Base-by-base conservation (phyloP, 2,888 invertebrate genomes). In the Acronicta alni region DNA sequence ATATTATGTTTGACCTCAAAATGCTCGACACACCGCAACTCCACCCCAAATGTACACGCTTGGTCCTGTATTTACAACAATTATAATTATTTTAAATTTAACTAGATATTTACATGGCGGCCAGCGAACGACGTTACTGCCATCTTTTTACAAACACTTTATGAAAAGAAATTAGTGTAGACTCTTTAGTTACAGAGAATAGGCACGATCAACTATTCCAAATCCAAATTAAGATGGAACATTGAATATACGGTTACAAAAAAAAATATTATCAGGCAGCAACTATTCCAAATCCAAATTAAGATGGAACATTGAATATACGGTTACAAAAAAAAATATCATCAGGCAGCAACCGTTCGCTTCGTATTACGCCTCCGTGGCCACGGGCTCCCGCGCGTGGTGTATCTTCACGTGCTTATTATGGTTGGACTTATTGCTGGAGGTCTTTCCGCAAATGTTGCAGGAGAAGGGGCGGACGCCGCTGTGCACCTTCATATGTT, bases 321-420 rank as follows among this genome's bases (percentile, higher is more conserved):
- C 18, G 45, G 20, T 9, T 1, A 38, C 0, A 3, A 37, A 10
- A 16, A 10, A 14, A 0, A 14, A 39, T 15, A 39, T 9, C 7
- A 3, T n/a, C n/a, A 14, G 48, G 41, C 49, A 37, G 41, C 49
- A 44, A 58, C 46, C 43, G 37, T 54, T 44, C 56, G 49, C 18
- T 12, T 26, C 39, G 23, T 32, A 39, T 93, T 95, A 97, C 88
- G 96, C 96, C 84, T 98, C 98, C 9, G 97, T 97, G 73, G 97
- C 97, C 70, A 98, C 96, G 37, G 97, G 97, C 88, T 98, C 98
- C 52, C 98, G 94, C 51, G 98, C 97, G 91, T 98, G 98, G 89
- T 98, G 98, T 79, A 98, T 98, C 91, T 97, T 97, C 59, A 98
- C 95, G 88, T 98, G 98, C 88, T 98, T 98, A 82, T 98, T 98